Conservation (phyloP, 2,797 vertebrate species). For the Hoplostethus mediterraneus region DNA sequence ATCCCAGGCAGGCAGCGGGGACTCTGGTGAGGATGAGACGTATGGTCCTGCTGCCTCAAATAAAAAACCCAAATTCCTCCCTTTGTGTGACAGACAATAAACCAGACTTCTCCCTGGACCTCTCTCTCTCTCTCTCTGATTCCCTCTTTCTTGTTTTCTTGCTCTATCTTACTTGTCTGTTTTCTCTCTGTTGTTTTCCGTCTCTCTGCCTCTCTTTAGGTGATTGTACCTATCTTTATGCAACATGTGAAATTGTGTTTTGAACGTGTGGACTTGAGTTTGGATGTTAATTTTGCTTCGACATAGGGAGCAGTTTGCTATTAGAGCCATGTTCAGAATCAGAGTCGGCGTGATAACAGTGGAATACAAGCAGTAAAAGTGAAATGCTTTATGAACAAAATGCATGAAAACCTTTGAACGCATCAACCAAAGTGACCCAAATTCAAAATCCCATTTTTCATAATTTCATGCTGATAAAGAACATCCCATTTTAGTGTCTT, state of each 20-base stretch:
- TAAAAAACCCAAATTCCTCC: conserved; percentile 23
- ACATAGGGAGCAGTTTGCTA: conserved; percentile 22
- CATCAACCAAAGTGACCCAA: conserved; percentile 50
- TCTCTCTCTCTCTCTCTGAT: neutral
- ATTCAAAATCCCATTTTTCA: conserved; percentile 61
- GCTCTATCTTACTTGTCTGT: neutral
- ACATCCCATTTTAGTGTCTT: conserved; percentile 49
- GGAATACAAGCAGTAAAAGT: conserved; percentile 8
- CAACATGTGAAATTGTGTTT: too few relatives aligned
- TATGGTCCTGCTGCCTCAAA: conserved; percentile 7
- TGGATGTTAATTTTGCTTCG: conserved; percentile 4
- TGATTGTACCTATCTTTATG: too few relatives aligned
- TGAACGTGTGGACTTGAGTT: neutral
- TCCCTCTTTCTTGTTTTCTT: neutral
- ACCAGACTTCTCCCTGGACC: neutral
- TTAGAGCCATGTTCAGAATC: conserved; percentile 38
- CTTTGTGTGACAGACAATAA: conserved; percentile 23
- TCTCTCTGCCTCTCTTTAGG: too few relatives aligned
- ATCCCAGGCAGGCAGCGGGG: too few relatives aligned
- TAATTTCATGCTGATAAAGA: conserved; percentile 64
- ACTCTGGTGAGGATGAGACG: conserved; percentile 10
- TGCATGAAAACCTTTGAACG: neutral
- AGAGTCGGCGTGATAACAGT: conserved; percentile 24
- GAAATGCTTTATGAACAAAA: neutral
- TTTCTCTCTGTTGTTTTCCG: neutral